phyloP scores from a whole-genome alignment of 2,888 invertebrate species.

The Omphaloscelis lunosa region DNA sequence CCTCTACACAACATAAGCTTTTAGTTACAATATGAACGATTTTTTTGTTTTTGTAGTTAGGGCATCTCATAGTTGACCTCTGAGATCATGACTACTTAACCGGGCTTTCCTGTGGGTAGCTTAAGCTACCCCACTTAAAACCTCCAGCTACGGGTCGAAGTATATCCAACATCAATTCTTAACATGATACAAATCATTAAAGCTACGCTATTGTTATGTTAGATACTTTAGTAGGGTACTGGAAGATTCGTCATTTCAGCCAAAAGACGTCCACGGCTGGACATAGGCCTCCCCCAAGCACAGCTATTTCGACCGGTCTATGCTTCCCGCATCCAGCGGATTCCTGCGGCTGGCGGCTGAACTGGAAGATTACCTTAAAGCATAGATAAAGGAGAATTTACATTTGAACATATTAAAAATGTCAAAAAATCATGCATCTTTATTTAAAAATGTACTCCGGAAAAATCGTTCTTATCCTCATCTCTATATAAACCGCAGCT shows the following conservation, averaged over 20 bases:
- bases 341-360: no score
- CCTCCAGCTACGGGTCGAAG: no score
- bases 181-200: not conserved
- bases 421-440: not conserved
- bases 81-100: no score
- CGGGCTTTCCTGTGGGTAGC: no score
- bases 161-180: not conserved
- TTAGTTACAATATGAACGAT: constrained; percentile 3
- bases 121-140: no score
- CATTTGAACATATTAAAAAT: not conserved
- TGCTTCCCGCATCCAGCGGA: no score
- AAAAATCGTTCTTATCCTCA: constrained; percentile 51
- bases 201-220: not conserved
- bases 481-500: constrained; percentile 81
- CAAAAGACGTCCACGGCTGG: no score
- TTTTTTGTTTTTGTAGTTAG: no score
- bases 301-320: no score
- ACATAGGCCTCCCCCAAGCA: no score
- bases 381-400: no score
- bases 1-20: not conserved
- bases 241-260: not conserved
- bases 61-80: no score
- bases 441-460: not conserved
- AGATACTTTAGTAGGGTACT: not conserved
- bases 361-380: not conserved